A percentile compares a stretch with the other conserved stretches of the same genome.
phyloP scores from a whole-genome alignment of 2,888 invertebrate genomes.

The Dromius quadrimaculatus region DNA sequence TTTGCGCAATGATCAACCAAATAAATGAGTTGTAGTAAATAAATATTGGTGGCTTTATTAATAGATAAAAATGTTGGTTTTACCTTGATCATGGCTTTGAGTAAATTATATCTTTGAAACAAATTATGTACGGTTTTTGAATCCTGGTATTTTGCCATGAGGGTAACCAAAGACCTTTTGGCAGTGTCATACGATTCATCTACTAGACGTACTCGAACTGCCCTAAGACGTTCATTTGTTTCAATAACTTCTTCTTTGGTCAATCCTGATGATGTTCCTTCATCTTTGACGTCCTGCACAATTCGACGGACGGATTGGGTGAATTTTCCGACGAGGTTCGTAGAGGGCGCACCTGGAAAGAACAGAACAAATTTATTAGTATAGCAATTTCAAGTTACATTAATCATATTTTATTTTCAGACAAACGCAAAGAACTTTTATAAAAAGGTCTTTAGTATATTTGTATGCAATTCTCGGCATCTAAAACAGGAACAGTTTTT shows the following conservation, averaged over 20 bases:
- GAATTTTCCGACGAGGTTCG: conserved; percentile 92
- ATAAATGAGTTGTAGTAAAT: no score
- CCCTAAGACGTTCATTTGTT: conserved; percentile 87
- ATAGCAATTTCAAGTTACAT: no score
- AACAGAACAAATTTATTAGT: no score
- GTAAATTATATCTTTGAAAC: conserved; percentile 86
- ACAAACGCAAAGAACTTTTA: no score
- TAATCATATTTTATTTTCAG: no score
- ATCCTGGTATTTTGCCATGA: conserved; percentile 90
- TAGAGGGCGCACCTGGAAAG: conserved; percentile 65
- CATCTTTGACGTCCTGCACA: conserved; percentile 93
- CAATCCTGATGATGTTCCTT: conserved; percentile 89
- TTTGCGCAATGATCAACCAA: no score
- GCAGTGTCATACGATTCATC: conserved; percentile 93
- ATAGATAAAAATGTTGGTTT: no score
- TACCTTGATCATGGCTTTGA: conserved; percentile 94
- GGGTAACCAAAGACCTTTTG: conserved; percentile 85
- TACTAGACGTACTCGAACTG: conserved; percentile 83
- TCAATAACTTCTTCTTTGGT: conserved; percentile 93
- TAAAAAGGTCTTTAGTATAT: no score
- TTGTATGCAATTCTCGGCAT: no score
- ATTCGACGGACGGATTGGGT: conserved; percentile 93
- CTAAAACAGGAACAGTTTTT: no score
- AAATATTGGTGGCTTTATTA: no score
- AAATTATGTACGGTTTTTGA: conserved; percentile 89